phyloP scores from a whole-genome alignment of 2,888 invertebrate species.

The Drosophila cyrtoloma region DNA sequence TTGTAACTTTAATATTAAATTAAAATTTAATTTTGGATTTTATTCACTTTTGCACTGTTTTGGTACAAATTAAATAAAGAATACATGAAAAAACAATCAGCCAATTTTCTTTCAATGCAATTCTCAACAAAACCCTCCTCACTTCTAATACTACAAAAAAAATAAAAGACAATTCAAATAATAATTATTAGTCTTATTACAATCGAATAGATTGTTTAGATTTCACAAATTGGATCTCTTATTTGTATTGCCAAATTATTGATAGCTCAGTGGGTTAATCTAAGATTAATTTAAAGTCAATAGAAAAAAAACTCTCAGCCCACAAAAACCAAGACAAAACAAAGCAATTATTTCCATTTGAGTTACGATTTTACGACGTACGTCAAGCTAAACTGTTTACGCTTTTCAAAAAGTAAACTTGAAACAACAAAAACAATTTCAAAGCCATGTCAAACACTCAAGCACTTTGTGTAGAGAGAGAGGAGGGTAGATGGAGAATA shows the following conservation, averaged over 20 bases:
- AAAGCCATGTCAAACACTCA: slow-evolving; percentile 64
- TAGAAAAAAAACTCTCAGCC: not conserved
- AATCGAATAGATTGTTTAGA: not conserved
- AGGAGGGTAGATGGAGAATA: slow-evolving; percentile 12
- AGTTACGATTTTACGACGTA: slow-evolving; percentile 38
- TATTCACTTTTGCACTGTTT: not conserved
- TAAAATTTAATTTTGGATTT: not conserved
- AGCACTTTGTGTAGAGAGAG: slow-evolving; percentile 7
- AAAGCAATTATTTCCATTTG: slow-evolving; percentile 58
- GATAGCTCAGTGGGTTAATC: slow-evolving; percentile 3
- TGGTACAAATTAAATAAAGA: not conserved
- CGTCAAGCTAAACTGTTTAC: slow-evolving; percentile 67
- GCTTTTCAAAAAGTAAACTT: slow-evolving; percentile 50
- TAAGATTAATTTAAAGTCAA: slow-evolving; percentile 29
- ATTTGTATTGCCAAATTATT: not conserved
- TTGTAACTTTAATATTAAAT: not conserved
- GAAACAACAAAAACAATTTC: slow-evolving; percentile 48
- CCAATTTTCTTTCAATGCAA: not conserved
- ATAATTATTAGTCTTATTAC: not conserved
- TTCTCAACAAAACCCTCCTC: not conserved
- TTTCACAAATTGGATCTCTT: not conserved
- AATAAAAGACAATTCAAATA: no score
- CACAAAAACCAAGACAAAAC: slow-evolving; percentile 1
- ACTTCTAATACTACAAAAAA: not conserved
- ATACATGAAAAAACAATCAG: not conserved